These are phyloP conservation scores for Garrulus glandarius DNA, from an alignment of 2,797 vertebrate genomes.

Conservation along the genomic window DNA sequence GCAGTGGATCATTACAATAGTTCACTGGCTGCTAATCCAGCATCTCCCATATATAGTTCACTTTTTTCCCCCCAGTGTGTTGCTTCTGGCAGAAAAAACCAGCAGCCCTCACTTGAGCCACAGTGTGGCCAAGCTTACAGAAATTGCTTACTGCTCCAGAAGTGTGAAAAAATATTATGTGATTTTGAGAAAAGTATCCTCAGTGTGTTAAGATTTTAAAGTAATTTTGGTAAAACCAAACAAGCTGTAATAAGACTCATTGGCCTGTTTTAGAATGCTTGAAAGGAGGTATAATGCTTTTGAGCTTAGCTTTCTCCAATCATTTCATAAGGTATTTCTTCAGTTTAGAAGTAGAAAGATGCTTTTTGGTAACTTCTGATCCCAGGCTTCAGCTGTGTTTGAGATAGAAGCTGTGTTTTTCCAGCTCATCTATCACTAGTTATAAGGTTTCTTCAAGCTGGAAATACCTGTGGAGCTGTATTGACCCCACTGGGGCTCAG, in stretches of 20 bases:
- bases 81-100: background rate
- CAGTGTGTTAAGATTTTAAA: background rate
- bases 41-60: background rate
- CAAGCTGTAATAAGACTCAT: background rate
- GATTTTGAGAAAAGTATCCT: background rate
- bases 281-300: background rate
- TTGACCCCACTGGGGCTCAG: background rate
- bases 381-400: background rate
- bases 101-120: background rate
- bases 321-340: background rate
- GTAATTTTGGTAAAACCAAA: background rate
- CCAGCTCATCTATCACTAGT: background rate
- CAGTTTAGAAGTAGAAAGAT: background rate
- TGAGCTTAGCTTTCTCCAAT: background rate
- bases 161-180: background rate
- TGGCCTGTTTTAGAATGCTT: background rate
- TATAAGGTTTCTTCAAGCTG: background rate
- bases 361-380: background rate
- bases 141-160: background rate
- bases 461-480: background rate
- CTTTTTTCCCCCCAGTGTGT: fast-evolving
- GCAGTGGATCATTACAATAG: background rate
- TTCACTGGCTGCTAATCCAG: background rate
- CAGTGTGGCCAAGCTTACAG: background rate
- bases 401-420: background rate